Evolutionary conservation across 2,888 invertebrate genomes (phyloP), one percentile per base, ranked within the genome.

Genomic region (Spisula subtruncata): DNA sequence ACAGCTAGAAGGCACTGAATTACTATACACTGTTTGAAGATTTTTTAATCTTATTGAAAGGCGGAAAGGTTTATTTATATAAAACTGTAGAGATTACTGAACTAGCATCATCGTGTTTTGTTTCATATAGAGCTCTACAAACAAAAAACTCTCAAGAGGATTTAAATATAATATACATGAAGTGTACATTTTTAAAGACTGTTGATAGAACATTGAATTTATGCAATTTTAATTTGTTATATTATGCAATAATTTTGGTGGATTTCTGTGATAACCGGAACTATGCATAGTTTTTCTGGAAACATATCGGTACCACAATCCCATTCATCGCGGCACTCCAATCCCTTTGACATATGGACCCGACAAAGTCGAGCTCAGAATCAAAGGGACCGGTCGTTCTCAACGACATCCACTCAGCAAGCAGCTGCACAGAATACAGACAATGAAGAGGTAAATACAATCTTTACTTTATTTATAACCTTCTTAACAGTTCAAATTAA

Each of bases 241-340:
- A 66, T n/a, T 66, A 66, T 66, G 60, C n/a, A n/a, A 66, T 66
- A 75, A 75, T 25, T 18, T 75, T 29, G 32, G 75, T 20, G 32
- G 29, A 18, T 32, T 75, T 75, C 75, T 75, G 75, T 75, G 75
- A 75, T 75, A 75, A 32, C 32, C 32, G 75, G 75, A 75, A 75
- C 75, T 75, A 75, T 75, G 75, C 75, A 75, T 75, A 75, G 71
- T 71, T 71, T 71, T 71, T 71, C 71, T 71, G 71, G 71, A 71
- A 71, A 75, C 25, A 75, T 75, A 35, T 75, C 75, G 5, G 75
- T 35, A 32, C 60, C 60, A 8, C 60, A 66, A n/a, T 66, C 60
- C 10, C 75, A 75, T 75, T 75, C 75, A 18, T 75, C 75, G 32
- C 75, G 75, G 5, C 75, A 35, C 32, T 32, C 75, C 14, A 75